phyloP scores from a whole-genome alignment of 2,888 invertebrate species.

The Psylliodes chrysocephalus region DNA sequence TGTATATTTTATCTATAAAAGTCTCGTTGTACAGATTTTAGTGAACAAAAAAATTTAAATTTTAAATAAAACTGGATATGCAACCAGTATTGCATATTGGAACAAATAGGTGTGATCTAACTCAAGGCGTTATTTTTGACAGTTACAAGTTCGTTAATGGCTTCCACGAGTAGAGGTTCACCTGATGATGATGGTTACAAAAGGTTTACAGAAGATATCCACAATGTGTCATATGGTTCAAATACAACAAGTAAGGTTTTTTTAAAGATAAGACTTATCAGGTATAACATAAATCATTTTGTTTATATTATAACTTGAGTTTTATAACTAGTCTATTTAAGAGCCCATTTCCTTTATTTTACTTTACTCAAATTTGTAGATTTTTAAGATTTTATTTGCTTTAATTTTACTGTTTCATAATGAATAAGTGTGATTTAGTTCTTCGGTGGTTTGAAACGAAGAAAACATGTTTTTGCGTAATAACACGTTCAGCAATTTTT shows the following conservation, averaged over 20 bases:
- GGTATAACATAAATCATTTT: not conserved
- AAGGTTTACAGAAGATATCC: slow-evolving; percentile 71
- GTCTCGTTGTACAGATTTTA: not conserved
- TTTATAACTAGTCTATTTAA: not conserved
- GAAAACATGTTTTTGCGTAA: slow-evolving; percentile 32
- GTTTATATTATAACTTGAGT: not conserved
- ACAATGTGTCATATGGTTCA: slow-evolving; percentile 70
- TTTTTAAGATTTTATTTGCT: slow-evolving; percentile 6
- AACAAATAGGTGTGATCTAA: slow-evolving; percentile 20
- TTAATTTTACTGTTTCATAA: not conserved
- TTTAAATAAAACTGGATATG: slow-evolving; percentile 14
- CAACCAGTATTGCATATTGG: slow-evolving; percentile 15
- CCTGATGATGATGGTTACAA: slow-evolving; percentile 72
- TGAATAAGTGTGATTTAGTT: slow-evolving; percentile 8
- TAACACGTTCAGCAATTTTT: not conserved
- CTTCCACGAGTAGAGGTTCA: slow-evolving; percentile 57
- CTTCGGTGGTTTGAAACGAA: not conserved
- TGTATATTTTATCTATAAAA: too few relatives aligned
- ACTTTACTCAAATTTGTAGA: not conserved
- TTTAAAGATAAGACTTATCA: slow-evolving; percentile 33
- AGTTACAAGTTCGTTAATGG: slow-evolving; percentile 46
- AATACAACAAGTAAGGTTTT: slow-evolving; percentile 69
- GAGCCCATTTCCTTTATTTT: not conserved
- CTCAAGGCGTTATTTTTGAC: slow-evolving; percentile 33
- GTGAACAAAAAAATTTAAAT: not conserved